phyloP scores from a whole-genome alignment of 2,888 invertebrate species.

The Pristionchus japonicus region DNA sequence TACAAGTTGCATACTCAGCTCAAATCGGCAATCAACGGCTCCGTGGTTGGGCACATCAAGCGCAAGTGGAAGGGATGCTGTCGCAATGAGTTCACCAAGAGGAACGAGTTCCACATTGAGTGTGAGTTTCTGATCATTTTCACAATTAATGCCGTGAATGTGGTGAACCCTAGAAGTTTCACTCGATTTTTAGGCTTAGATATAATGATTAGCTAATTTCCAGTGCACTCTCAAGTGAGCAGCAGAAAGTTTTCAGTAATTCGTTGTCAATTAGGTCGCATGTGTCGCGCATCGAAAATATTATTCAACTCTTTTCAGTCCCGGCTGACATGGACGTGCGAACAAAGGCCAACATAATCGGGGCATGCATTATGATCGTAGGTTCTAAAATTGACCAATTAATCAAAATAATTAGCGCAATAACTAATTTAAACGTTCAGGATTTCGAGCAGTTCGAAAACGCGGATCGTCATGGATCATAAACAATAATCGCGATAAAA shows the following conservation, averaged over 20 bases:
- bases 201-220: too few relatives aligned
- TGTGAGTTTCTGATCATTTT: background rate
- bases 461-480: background rate
- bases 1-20: too few relatives aligned
- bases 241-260: too few relatives aligned
- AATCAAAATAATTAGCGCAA: background rate
- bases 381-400: background rate
- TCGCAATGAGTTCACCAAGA: background rate
- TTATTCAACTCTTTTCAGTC: background rate
- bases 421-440: background rate
- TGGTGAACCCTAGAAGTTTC: too few relatives aligned
- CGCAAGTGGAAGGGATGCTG: background rate
- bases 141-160: background rate
- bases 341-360: background rate
- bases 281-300: too few relatives aligned
- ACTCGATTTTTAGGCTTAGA: too few relatives aligned
- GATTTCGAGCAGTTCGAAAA: slow-evolving; percentile 7
- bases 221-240: too few relatives aligned
- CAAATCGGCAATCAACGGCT: background rate
- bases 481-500: background rate
- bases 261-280: too few relatives aligned
- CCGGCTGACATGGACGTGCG: background rate
- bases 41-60: slow-evolving; percentile 14
- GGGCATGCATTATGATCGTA: background rate
- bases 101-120: slow-evolving; percentile 12